Percentiles rank a stretch among this genome's conserved stretches.
Evolutionary conservation across 1,140 invertebrate species (phyloP).

Genomic region (Drosophila sturtevanti): DNA sequence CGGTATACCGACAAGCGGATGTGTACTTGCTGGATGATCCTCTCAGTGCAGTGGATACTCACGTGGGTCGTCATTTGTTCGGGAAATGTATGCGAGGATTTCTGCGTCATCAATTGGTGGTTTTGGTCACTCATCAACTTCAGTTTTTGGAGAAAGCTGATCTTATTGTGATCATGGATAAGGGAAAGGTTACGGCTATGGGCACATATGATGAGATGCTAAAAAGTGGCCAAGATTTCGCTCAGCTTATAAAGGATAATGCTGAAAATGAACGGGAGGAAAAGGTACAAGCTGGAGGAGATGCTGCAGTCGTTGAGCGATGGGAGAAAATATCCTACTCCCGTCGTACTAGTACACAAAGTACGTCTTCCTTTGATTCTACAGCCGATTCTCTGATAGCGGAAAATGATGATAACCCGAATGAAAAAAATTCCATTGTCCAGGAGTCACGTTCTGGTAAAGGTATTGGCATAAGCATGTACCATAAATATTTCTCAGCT

Average conservation of each 20-base stretch:
- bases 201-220: constrained; percentile 87
- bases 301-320: background rate
- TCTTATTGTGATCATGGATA: constrained; percentile 88
- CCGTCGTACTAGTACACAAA: constrained; percentile 35
- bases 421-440: background rate
- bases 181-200: constrained; percentile 84
- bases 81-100: constrained; percentile 86
- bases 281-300: background rate
- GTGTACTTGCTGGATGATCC: constrained; percentile 93
- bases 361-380: constrained; percentile 36
- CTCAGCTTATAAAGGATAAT: constrained; percentile 67
- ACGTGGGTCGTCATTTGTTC: constrained; percentile 88
- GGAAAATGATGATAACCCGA: constrained; percentile 4
- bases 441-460: background rate
- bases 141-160: constrained; percentile 90
- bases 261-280: constrained; percentile 8
- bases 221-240: constrained; percentile 86
- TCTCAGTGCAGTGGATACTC: constrained; percentile 90
- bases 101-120: constrained; percentile 84
- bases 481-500: constrained; percentile 42
- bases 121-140: constrained; percentile 92
- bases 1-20: constrained; percentile 88
- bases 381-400: constrained; percentile 8
- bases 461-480: constrained; percentile 35
- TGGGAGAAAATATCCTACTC: background rate